These are phyloP conservation scores for Thymelicus sylvestris DNA, from an alignment of 2,888 invertebrate species.

Conservation along the genomic window DNA sequence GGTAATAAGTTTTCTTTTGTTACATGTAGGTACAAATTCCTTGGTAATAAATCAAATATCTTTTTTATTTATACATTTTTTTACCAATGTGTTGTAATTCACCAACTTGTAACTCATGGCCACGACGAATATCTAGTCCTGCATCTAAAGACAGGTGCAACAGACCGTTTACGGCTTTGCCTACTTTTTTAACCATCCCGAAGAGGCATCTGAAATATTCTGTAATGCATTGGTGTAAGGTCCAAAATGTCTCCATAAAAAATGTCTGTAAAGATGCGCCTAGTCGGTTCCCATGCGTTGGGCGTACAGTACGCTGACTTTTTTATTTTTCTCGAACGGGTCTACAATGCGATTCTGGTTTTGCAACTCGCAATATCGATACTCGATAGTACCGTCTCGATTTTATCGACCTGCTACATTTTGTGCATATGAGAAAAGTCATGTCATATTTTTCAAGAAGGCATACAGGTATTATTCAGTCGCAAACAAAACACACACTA, in stretches of 20 bases:
- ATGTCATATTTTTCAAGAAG: not conserved
- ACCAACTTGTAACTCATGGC: conserved; percentile 30
- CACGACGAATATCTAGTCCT: conserved; percentile 52
- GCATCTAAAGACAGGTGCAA: conserved; percentile 72
- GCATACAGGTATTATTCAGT: not conserved
- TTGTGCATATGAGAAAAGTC: conserved; percentile 21
- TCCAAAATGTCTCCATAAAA: conserved; percentile 53
- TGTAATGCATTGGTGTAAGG: conserved; percentile 59
- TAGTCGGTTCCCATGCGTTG: conserved; percentile 77
- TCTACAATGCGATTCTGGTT: conserved; percentile 83
- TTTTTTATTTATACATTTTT: conserved; percentile 14
- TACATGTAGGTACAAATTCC: not conserved
- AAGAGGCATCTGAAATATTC: conserved; percentile 52
- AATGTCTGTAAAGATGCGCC: conserved; percentile 61
- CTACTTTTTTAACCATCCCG: conserved; percentile 56
- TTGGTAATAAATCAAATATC: conserved; percentile 6
- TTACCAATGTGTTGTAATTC: conserved; percentile 30
- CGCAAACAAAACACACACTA: not conserved
- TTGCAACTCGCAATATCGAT: conserved; percentile 76
- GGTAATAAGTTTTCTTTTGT: conserved; percentile 10
- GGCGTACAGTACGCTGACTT: conserved; percentile 66
- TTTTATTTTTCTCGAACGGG: conserved; percentile 73
- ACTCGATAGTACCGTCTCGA: conserved; percentile 67
- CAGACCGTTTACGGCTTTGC: conserved; percentile 66
- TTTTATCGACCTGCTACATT: conserved; percentile 57